Percentiles rank a stretch among this genome's conserved stretches.
These are phyloP conservation scores for Endomychus coccineus DNA, from an alignment of 2,888 invertebrate genomes.

Conservation along the genomic window DNA sequence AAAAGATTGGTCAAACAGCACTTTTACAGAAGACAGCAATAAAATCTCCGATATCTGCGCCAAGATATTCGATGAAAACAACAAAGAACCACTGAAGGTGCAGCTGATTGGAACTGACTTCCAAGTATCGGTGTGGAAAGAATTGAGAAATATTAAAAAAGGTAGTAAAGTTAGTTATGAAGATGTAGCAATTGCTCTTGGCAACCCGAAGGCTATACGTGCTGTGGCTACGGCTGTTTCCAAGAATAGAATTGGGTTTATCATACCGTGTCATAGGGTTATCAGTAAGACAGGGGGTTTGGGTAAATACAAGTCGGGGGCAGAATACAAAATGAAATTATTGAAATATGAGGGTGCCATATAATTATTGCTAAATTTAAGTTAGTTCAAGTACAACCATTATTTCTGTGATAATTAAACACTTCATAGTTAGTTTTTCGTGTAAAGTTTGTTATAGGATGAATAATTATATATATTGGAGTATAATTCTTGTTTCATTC, in stretches of 20 bases:
- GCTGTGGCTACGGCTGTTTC: slow-evolving; percentile 39
- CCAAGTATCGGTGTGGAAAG: slow-evolving; percentile 37
- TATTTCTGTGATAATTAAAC: no score
- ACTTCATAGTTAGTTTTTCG: no score
- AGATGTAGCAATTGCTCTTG: slow-evolving; percentile 34
- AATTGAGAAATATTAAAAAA: slow-evolving; percentile 29
- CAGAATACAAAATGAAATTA: slow-evolving; percentile 32
- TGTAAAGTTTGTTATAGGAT: no score
- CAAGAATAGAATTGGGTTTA: slow-evolving; percentile 36
- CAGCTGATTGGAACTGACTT: slow-evolving; percentile 36
- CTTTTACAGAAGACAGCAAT: slow-evolving; percentile 24
- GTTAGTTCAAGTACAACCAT: no score
- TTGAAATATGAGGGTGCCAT: slow-evolving; percentile 30
- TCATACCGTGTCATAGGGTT: slow-evolving; percentile 40
- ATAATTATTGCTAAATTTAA: no score
- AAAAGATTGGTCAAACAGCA: slow-evolving; percentile 30
- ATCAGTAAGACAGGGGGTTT: slow-evolving; percentile 34
- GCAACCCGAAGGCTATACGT: slow-evolving; percentile 35
- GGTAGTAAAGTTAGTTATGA: slow-evolving; percentile 37
- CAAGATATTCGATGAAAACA: slow-evolving; percentile 21
- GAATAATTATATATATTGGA: no score
- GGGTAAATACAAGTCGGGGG: slow-evolving; percentile 36
- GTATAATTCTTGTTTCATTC: no score
- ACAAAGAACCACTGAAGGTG: slow-evolving; percentile 22
- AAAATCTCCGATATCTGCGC: slow-evolving; percentile 19